Conservation (phyloP, 2,888 invertebrate species). For the Synanthedon vespiformis region DNA sequence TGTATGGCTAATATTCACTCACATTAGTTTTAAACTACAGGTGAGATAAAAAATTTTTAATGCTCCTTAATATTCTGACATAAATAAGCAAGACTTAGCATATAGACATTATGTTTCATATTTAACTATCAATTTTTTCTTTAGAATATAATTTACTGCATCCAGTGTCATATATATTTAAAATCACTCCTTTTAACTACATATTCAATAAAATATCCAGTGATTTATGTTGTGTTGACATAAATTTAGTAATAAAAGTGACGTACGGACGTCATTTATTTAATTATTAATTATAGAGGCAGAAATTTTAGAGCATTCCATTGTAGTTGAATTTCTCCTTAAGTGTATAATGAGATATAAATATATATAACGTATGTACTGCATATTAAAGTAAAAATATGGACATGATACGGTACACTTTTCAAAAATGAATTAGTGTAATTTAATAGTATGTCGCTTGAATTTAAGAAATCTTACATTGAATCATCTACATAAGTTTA, state of each 20-base stretch:
- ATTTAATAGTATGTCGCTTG: conserved; percentile 36
- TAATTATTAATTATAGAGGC: conserved; percentile 23
- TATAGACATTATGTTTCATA: neutral
- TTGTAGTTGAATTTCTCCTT: conserved; percentile 32
- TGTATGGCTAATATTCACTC: too few relatives aligned
- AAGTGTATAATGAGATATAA: conserved; percentile 14
- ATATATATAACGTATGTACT: neutral
- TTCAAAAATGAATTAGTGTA: conserved; percentile 34
- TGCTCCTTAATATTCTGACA: neutral
- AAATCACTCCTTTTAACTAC: too few relatives aligned
- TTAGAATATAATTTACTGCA: neutral
- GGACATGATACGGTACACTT: conserved; percentile 16
- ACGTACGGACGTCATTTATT: conserved; percentile 6
- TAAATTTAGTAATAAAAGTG: conserved; percentile 32
- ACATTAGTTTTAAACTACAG: too few relatives aligned
- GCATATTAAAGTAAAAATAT: neutral
- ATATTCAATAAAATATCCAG: conserved; percentile 24
- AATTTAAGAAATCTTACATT: conserved; percentile 27
- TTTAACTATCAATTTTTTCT: neutral
- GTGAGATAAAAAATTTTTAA: neutral
- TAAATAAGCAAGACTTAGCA: neutral
- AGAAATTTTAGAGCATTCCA: conserved; percentile 52
- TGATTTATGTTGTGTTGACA: conserved; percentile 27
- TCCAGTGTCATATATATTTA: neutral
- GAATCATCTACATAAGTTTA: conserved; percentile 19